These are phyloP conservation scores for Arctopsyche grandis DNA, from an alignment of 1,140 invertebrate species.

Conservation along the genomic window DNA sequence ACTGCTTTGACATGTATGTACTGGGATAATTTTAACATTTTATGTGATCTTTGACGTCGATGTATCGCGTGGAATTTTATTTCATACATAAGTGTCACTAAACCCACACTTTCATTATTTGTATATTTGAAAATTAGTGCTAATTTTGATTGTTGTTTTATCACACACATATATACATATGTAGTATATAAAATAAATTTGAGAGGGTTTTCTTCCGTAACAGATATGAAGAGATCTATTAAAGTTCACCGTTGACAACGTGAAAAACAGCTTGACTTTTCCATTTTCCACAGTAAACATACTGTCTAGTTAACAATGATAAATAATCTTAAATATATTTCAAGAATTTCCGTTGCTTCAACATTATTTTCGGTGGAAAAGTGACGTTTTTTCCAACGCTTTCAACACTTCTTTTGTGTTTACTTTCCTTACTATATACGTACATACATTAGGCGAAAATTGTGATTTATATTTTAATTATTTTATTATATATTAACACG, in stretches of 20 bases:
- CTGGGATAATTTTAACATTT: too few species aligned
- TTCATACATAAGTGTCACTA: too few species aligned
- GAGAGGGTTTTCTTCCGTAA: not conserved
- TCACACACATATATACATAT: too few species aligned
- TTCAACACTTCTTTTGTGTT: not conserved
- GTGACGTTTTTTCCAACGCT: not conserved
- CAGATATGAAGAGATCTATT: slow-evolving; percentile 7
- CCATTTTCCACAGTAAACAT: not conserved
- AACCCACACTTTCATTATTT: too few species aligned
- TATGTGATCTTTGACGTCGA: too few species aligned
- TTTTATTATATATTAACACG: too few species aligned
- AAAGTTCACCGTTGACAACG: slow-evolving; percentile 9
- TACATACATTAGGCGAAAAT: not conserved
- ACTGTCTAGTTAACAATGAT: slow-evolving; percentile 24
- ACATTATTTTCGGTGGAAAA: not conserved
- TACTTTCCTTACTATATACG: too few species aligned
- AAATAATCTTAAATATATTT: slow-evolving; percentile 4
- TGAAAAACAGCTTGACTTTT: slow-evolving; percentile 13
- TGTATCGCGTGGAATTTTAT: too few species aligned
- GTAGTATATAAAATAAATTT: too few species aligned
- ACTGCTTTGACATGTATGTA: too few species aligned
- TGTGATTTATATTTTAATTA: not conserved
- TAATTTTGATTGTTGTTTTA: too few species aligned
- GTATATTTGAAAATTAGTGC: too few species aligned
- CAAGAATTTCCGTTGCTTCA: not conserved